Evolutionary conservation across 2,888 invertebrate species (phyloP).

Genomic region (Caenorhabditis sp.): DNA sequence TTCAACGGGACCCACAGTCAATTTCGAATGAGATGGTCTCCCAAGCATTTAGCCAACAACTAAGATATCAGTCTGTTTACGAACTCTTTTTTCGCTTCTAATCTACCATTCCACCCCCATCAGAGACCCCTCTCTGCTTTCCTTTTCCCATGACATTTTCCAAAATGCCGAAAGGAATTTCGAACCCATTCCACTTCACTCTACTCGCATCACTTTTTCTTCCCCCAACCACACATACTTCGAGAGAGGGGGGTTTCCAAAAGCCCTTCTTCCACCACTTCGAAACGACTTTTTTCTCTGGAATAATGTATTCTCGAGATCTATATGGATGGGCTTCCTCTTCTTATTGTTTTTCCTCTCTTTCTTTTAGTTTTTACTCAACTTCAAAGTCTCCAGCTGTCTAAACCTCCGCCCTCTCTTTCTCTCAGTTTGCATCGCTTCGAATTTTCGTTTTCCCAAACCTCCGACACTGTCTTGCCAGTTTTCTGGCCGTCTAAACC

Average conservation of each 20-base stretch:
- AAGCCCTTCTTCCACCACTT: no score
- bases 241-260: background rate
- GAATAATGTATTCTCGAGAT: constrained; percentile 33
- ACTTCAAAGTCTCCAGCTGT: background rate
- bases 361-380: constrained; percentile 11
- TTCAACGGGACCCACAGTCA: no score
- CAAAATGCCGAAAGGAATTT: constrained; percentile 15
- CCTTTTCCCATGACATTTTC: constrained; percentile 26
- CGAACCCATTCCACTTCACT: constrained; percentile 35
- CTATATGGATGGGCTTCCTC: constrained; percentile 20
- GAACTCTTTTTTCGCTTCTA: no score
- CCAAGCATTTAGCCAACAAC: no score
- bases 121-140: background rate
- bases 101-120: constrained; percentile 1
- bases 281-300: constrained; percentile 15
- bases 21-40: no score
- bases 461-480: background rate
- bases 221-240: constrained; percentile 1
- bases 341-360: background rate
- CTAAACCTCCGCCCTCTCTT: constrained; percentile 13
- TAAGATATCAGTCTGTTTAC: no score
- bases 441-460: no score
- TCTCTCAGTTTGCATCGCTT: background rate
- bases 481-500: background rate
- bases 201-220: background rate